Conservation (phyloP, 2,888 invertebrate species). For the Drosophila borealis region DNA sequence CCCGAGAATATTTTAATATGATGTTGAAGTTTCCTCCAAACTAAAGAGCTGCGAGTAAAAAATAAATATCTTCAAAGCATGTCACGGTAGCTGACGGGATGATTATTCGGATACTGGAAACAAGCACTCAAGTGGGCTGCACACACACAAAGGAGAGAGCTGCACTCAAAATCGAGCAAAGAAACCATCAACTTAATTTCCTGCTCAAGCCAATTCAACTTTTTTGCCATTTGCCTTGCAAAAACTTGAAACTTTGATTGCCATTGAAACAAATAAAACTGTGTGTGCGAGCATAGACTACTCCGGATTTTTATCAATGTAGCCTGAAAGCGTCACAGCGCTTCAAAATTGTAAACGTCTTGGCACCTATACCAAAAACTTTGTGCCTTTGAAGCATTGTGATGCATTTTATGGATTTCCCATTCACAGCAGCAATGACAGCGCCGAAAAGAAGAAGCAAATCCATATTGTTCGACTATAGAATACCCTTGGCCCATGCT, state of each 20-base stretch:
- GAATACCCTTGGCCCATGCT: conserved; percentile 9
- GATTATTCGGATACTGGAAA: conserved; percentile 22
- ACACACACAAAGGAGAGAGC: conserved; percentile 30
- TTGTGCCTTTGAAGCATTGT: conserved; percentile 68
- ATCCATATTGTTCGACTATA: neutral
- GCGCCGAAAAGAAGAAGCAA: conserved; percentile 3
- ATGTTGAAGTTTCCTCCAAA: conserved; percentile 43
- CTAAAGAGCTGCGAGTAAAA: conserved; percentile 46
- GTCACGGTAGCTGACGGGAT: conserved; percentile 20
- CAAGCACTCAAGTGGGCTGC: conserved; percentile 38
- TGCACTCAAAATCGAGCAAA: conserved; percentile 41
- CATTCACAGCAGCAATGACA: conserved; percentile 33
- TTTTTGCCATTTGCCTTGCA: conserved; percentile 70
- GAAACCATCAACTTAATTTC: conserved; percentile 78
- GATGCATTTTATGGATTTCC: conserved; percentile 75
- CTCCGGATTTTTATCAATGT: conserved; percentile 15
- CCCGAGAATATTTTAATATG: conserved; percentile 63
- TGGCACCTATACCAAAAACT: conserved; percentile 68
- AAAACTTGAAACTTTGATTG: conserved; percentile 75
- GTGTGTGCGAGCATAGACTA: conserved; percentile 7
- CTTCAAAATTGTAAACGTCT: conserved; percentile 67
- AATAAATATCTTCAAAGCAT: conserved; percentile 49
- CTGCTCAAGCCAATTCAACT: conserved; percentile 76
- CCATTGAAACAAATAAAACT: conserved; percentile 65
- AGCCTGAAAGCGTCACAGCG: conserved; percentile 32